Evolutionary conservation across 2,797 vertebrate species (phyloP), one percentile per base, ranked within the genome.

Genomic region (Enteromius thamalakanensis): DNA sequence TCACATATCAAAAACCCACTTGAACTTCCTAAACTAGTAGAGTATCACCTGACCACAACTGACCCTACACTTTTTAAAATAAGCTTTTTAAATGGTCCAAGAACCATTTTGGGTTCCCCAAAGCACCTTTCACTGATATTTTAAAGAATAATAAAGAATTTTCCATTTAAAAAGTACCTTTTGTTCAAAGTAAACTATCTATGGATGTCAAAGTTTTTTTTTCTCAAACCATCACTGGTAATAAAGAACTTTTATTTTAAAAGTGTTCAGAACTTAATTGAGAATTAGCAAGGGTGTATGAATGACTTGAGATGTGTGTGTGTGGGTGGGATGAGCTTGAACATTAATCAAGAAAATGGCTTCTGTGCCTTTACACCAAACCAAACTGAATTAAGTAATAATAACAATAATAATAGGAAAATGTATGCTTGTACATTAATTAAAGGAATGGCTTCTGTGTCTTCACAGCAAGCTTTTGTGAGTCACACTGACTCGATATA

Each of bases 401-500:
- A 53, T 9, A 55, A n/a, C 21, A 55, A 21, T 53, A 53, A 21
- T 60, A 60, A 12, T 12, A 26, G n/a, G n/a, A 26, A 60, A 60
- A 60, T 60, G 11, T 11, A 60, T 26, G 17, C 23, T 47, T 64
- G 45, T 14, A 42, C 34, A 40, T 60, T 58, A 77, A 62, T 26
- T 60, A 26, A 23, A 10, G 23, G 40, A 17, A 45, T 26, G n/a
- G n/a, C n/a, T 29, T 23, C 40, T 45, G 68, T 70, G 12, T 6
- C 11, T 23, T 47, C 26, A 15, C 69, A 9, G 19, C 4, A 40
- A 37, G 34, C 34, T 12, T n/a, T 42, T n/a, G 68, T 81, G 72
- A 82, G 76, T 85, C 87, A 82, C 72, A 72, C 62, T 76, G 32
- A 78, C 72, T 69, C 51, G n/a, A 82, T 82, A 49, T 81, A 82